Base-by-base conservation (phyloP, 2,113 vertebrate genomes). In the Erythrolamprus reginae region DNA sequence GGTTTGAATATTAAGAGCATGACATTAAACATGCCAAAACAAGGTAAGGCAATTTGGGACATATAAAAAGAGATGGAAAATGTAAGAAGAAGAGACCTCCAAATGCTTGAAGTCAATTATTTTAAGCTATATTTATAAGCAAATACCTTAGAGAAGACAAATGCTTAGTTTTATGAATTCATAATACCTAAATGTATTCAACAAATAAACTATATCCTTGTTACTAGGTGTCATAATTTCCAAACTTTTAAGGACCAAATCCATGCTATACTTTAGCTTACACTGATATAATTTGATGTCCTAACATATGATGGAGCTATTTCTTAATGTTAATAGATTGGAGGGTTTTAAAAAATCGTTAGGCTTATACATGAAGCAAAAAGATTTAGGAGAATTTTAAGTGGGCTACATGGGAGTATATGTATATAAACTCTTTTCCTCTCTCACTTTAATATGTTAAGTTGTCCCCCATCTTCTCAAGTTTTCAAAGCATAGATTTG, bases 1-100 rank as follows among this genome's bases (percentile, higher is more conserved):
- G 61, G 87, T 96, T 95, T 95, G 52, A 95, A 94, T 94, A 94
- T 93, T 93, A 89, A 89, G 70, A 84, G 82, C 26, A 88, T 90
- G 82, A 7, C 10, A 33, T 89, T 47, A 91, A 84, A 61, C 70
- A 48, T 70, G 82, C 42, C 83, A 83, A 83, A 87, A 48, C 70
- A 91, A 56, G 70, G 70, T 50, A 58, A 88, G 86, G 28, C 13
- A 88, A 77, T 61, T 51, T 88, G 70, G 38, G 77, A 28, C 45
- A 82, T 28, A 89, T 17, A 56, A 48, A 26, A 87, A 87, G 10
- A 83, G 53, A 42, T 33, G 24, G 23, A 55, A 82, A 95, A 91
- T 91, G 89, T 4, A 89, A 95, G 94, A 92, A 86, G 82, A 33
- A 90, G 85, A 86, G 12, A 19, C 50, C 56, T 93, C 82, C 85